Conservation (phyloP, 2,113 vertebrate genomes). For the Brienomyrus longianalis region DNA sequence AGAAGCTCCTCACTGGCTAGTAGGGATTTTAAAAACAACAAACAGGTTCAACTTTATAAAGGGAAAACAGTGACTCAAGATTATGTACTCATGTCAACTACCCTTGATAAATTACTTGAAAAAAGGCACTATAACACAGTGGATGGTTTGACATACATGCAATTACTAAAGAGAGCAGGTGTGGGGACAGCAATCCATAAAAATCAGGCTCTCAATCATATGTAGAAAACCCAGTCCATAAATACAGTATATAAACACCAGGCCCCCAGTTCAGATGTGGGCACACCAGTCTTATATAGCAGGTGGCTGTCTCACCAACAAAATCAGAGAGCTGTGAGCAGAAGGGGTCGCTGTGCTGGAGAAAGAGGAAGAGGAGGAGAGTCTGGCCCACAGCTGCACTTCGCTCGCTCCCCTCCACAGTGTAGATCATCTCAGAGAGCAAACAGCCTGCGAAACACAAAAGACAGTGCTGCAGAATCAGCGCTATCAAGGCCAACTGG, state of each 20-base stretch:
- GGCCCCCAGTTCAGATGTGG: not conserved
- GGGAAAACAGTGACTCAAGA: not conserved
- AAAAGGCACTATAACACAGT: not conserved
- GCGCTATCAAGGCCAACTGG: not conserved
- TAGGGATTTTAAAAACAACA: not conserved
- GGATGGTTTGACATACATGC: not conserved
- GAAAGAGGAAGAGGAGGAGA: constrained; percentile 66
- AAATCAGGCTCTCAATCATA: not conserved
- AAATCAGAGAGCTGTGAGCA: constrained; percentile 49
- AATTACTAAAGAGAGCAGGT: not conserved
- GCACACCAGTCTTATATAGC: not conserved
- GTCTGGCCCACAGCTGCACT: constrained; percentile 46
- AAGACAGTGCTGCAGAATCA: not conserved
- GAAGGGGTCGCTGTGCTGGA: constrained; percentile 61
- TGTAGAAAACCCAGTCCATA: not conserved
- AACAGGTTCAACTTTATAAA: not conserved
- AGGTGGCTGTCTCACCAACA: constrained; percentile 47
- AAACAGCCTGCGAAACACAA: constrained; percentile 43
- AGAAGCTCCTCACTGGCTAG: constrained; percentile 52
- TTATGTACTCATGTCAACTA: not conserved
- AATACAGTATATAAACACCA: not conserved
- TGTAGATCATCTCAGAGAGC: constrained; percentile 55
- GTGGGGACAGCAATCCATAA: not conserved
- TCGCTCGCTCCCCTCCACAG: constrained; percentile 37
- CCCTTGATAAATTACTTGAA: not conserved